Percentiles rank a stretch among this genome's conserved stretches.
These are phyloP conservation scores for Callimico goeldii DNA, from an alignment of 2,797 vertebrate genomes.

Conservation along the genomic window DNA sequence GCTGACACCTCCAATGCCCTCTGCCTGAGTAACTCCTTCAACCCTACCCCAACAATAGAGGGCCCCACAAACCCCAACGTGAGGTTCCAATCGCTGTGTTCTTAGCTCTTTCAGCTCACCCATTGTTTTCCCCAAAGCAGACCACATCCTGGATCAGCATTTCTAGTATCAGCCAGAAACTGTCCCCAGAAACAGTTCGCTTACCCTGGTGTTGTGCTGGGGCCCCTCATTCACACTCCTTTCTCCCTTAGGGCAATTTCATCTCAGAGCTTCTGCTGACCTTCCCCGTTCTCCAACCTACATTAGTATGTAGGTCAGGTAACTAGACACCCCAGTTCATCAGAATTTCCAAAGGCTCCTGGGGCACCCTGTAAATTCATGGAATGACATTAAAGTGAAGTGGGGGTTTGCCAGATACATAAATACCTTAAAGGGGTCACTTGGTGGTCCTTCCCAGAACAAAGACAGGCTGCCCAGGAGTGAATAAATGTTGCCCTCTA, in stretches of 20 bases:
- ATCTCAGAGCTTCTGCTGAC: neutral
- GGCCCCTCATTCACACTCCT: neutral
- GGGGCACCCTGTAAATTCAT: neutral
- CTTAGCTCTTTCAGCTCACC: neutral
- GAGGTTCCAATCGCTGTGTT: neutral
- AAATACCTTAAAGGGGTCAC: neutral
- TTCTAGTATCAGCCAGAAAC: neutral
- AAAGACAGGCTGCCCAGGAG: neutral
- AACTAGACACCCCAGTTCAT: neutral
- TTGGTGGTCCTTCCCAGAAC: neutral
- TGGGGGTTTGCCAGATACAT: neutral
- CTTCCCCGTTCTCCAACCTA: neutral
- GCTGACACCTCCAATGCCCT: neutral
- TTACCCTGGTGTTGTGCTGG: neutral
- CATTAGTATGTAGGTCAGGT: neutral
- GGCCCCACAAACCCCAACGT: neutral
- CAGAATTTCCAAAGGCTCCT: neutral
- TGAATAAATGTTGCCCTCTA: neutral
- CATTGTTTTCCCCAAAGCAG: neutral
- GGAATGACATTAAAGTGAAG: neutral
- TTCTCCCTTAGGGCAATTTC: neutral
- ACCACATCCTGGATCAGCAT: neutral
- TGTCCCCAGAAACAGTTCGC: neutral
- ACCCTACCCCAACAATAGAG: neutral
- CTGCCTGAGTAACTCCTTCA: neutral